Evolutionary conservation across 2,113 vertebrate genomes (phyloP).

Genomic region (Tyrannus savana): DNA sequence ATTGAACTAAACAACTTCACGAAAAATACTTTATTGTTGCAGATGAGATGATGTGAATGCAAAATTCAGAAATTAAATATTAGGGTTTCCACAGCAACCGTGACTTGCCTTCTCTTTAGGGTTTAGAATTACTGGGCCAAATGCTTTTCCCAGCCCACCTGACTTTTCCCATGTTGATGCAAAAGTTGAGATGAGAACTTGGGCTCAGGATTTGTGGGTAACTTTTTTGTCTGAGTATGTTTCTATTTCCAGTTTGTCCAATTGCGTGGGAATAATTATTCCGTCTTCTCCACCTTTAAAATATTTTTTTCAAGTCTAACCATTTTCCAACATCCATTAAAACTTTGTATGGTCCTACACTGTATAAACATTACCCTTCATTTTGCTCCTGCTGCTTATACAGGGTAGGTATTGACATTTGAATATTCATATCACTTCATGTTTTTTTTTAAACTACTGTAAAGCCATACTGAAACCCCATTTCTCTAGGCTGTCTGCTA

Average conservation of each 20-base stretch:
- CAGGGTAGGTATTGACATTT: background rate
- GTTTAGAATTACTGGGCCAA: slow-evolving; percentile 20
- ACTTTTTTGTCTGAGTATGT: background rate
- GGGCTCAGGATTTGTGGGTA: slow-evolving; percentile 7
- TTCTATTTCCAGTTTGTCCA: background rate
- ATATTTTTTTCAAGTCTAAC: background rate
- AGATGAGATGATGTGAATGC: background rate
- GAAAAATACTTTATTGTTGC: background rate
- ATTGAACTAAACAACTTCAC: background rate
- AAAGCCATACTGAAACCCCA: background rate
- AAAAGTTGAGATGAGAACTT: slow-evolving; percentile 26
- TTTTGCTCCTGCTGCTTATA: background rate
- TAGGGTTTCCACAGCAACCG: slow-evolving; percentile 23
- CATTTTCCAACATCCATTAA: background rate
- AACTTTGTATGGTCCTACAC: background rate
- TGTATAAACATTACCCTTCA: background rate
- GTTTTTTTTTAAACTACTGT: background rate
- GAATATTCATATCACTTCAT: background rate
- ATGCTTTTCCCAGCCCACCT: background rate
- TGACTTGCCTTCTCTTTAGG: background rate
- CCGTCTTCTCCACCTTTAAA: background rate
- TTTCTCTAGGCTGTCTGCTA: background rate
- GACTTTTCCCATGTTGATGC: slow-evolving; percentile 21
- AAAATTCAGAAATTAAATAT: background rate
- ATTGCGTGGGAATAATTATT: background rate